Base-by-base conservation (phyloP, 2,888 invertebrate species). In the Oxyteleia sp. region DNA sequence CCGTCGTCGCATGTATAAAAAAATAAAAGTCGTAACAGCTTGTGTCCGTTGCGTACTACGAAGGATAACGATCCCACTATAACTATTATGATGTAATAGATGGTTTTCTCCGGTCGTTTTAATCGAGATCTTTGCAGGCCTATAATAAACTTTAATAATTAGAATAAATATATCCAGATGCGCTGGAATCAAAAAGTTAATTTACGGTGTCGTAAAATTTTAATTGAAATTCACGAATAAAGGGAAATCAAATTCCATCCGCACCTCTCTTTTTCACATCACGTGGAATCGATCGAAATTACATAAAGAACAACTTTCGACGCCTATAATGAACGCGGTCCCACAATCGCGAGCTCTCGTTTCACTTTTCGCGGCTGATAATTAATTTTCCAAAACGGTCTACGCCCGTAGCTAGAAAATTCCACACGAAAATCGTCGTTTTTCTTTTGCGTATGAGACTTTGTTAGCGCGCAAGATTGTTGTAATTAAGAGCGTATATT, bases 401-500 rank as follows among this genome's bases (percentile, higher is more conserved):
- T 13, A 49, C 49, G 49, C 3, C 16, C 23, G 59, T 26, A 23
- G 29, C 26, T 29, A 41, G 47, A 32, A 69, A 71, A 79, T n/a
- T 26, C 26, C 2, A 23, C 43, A 57, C 51, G 32, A 55, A 66
- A 61, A 11, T 11, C 15, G 45, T 7, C 43, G 43, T 45, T 79
- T 75, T 81, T 49, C 59, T 29, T 68, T n/a, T 18, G 55, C 75
- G 45, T 61, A 32, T 47, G 74, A 59, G 79, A 79, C 74, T 84
- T 85, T 79, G 76, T 82, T 84, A 80, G 80, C 88, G 88, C 85
- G 86, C 88, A 81, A 85, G 88, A 89, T 90, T 89, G 90, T 91
- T 89, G 90, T 91, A 91, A 92, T 91, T 90, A 91, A 91, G 91
- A 87, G 88, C 86, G 86, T 78, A 82, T 87, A 92, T 92, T 92